Percentiles rank a stretch among this genome's conserved stretches.
Evolutionary conservation across 2,113 vertebrate genomes (phyloP).

Genomic region (Strix aluco): DNA sequence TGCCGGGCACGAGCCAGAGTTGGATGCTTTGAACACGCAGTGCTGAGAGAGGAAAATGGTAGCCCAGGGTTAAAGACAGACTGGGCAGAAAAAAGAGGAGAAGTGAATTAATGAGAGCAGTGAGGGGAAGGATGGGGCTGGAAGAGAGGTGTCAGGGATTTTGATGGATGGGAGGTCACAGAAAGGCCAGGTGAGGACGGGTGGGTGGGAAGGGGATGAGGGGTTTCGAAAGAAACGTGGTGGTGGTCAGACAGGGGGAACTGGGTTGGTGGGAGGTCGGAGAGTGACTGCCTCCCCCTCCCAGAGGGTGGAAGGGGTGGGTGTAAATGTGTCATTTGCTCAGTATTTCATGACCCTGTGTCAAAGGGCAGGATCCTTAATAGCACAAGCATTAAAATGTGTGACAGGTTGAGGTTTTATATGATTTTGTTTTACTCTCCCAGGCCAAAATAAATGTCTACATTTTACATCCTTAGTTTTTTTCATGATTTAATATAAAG

Average conservation of each 20-base stretch:
- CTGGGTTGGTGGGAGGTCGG: not conserved
- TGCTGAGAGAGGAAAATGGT: not conserved
- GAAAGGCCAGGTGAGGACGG: not conserved
- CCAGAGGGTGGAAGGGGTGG: not conserved
- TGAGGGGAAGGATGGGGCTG: not conserved
- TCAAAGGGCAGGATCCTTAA: slow-evolving; percentile 22
- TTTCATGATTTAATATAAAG: not conserved
- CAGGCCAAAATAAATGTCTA: not conserved
- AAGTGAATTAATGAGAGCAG: not conserved
- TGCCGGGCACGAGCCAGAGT: not conserved
- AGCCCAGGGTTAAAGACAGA: not conserved
- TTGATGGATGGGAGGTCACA: not conserved
- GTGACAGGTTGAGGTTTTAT: not conserved
- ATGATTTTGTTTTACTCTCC: not conserved
- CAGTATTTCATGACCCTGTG: slow-evolving; percentile 1
- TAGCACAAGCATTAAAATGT: not conserved
- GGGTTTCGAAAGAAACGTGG: not conserved
- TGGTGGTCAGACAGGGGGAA: not conserved
- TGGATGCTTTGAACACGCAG: not conserved
- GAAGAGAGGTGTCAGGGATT: not conserved
- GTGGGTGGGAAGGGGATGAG: not conserved
- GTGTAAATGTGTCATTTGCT: not conserved
- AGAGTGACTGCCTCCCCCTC: not conserved
- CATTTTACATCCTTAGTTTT: not conserved
- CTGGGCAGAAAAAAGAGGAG: not conserved